Base-by-base conservation (phyloP, 2,113 vertebrate genomes). In the Protobothrops flavoviridis region DNA sequence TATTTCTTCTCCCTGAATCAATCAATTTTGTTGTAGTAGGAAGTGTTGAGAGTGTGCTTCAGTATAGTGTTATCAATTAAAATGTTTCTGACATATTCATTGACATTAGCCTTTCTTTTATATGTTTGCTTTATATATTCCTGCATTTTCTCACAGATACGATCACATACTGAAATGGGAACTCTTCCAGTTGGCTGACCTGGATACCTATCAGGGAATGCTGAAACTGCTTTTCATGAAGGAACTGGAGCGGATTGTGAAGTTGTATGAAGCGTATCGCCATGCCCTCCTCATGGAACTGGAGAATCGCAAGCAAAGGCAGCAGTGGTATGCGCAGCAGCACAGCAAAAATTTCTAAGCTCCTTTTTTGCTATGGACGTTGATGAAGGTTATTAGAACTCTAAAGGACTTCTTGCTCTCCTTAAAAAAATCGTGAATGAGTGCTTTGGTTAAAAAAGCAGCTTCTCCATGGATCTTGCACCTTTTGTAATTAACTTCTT, bases 131-230 rank as follows among this genome's bases (percentile, higher is more conserved):
- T n/a, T 39, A 0, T n/a, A 5, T 5, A 21, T 0, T 53, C 4
- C 4, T 15, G 26, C 29, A 0, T 15, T 56, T 52, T 57, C 69
- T 3, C 52, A 50, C 97, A 99, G 99, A 96, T 99, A 99, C 3
- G 99, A 99, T 96, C 99, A 99, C 98, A 99, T 99, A 96, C 96
- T 99, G 93, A 99, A 99, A 97, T 99, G 99, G 99, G 99, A 99
- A 96, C 97, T 99, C 95, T 99, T 99, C 98, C 99, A 99, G 97
- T 97, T 99, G 96, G 99, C 99, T 0, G 99, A 99, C 97, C 96
- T 99, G 97, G 99, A 99, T 97, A 99, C 99, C 0, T 99, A 99
- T 96, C 99, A 99, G 98, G 99, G 99, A 15, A 99, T 99, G 99
- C 97, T 99, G 95, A 99, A 99, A 98, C 98, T 99, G 97, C 99